A percentile compares a stretch with the other conserved stretches of the same genome.
Conservation (phyloP, 2,113 vertebrate species). For the Lamprotornis superbus region DNA sequence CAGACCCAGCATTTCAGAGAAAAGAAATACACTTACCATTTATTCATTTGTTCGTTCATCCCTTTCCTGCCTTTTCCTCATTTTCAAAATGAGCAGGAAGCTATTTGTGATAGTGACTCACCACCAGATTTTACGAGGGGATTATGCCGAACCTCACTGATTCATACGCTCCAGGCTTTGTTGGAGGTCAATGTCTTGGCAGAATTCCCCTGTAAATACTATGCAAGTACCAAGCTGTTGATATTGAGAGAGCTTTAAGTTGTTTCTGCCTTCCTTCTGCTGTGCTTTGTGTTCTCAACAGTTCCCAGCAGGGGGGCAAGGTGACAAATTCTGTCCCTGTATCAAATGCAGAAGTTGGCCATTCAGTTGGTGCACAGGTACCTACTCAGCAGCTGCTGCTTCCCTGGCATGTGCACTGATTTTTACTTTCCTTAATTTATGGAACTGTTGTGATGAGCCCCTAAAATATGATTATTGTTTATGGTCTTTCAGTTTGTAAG, state of each 20-base stretch:
- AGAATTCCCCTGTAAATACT: not conserved
- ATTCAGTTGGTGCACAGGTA: fast-evolving
- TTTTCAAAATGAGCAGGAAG: not conserved
- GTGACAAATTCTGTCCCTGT: not conserved
- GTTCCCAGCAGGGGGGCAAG: not conserved
- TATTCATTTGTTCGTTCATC: constrained; percentile 7
- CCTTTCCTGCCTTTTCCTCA: not conserved
- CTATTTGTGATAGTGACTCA: constrained; percentile 26
- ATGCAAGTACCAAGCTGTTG: not conserved
- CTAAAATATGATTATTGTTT: not conserved
- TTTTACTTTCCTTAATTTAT: not conserved
- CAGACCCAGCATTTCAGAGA: not conserved
- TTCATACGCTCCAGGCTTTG: not conserved
- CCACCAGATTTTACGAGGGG: not conserved
- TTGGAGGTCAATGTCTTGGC: constrained; percentile 21
- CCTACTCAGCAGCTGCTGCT: not conserved
- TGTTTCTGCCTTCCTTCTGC: not conserved
- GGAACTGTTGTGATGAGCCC: not conserved
- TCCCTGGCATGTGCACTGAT: not conserved
- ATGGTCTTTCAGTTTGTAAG: not conserved
- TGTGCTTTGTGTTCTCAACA: not conserved
- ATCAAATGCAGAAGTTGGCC: not conserved
- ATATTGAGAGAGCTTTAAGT: not conserved
- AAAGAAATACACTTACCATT: not conserved
- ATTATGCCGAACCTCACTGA: constrained; percentile 13